A percentile compares a stretch with the other conserved stretches of the same genome.
Conservation (phyloP, 1,140 invertebrate genomes). For the Ips nitidus region DNA sequence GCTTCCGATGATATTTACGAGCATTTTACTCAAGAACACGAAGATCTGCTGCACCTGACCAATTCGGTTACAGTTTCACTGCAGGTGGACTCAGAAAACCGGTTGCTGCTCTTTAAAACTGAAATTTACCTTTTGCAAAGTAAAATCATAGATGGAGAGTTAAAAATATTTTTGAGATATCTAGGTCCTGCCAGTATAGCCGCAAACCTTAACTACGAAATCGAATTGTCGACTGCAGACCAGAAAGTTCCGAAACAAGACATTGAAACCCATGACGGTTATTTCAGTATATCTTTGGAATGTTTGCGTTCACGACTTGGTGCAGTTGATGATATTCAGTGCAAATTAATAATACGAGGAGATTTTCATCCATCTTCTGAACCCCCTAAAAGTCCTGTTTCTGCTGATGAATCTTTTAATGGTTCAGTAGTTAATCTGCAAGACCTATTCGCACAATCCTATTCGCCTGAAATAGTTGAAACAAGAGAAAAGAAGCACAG, state of each 20-base stretch:
- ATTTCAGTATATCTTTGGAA: constrained; percentile 31
- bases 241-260: constrained; percentile 23
- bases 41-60: constrained; percentile 38
- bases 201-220: constrained; percentile 37
- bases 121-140: constrained; percentile 47
- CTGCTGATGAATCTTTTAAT: not conserved
- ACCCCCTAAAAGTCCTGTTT: not conserved
- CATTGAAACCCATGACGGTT: constrained; percentile 24
- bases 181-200: constrained; percentile 54
- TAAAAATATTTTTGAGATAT: constrained; percentile 42
- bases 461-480: constrained; percentile 6
- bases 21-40: constrained; percentile 45
- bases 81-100: constrained; percentile 38
- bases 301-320: constrained; percentile 27
- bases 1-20: constrained; percentile 41
- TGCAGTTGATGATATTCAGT: constrained; percentile 13
- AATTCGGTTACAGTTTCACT: constrained; percentile 37
- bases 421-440: not conserved
- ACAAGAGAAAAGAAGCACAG: constrained; percentile 13
- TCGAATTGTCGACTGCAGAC: constrained; percentile 29
- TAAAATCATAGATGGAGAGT: constrained; percentile 23
- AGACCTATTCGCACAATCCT: constrained; percentile 13
- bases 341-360: constrained; percentile 24
- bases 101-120: constrained; percentile 37
- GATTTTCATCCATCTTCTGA: constrained; percentile 13